These are phyloP conservation scores for Xestia rhomboidea DNA, from an alignment of 2,888 invertebrate genomes.

Conservation along the genomic window DNA sequence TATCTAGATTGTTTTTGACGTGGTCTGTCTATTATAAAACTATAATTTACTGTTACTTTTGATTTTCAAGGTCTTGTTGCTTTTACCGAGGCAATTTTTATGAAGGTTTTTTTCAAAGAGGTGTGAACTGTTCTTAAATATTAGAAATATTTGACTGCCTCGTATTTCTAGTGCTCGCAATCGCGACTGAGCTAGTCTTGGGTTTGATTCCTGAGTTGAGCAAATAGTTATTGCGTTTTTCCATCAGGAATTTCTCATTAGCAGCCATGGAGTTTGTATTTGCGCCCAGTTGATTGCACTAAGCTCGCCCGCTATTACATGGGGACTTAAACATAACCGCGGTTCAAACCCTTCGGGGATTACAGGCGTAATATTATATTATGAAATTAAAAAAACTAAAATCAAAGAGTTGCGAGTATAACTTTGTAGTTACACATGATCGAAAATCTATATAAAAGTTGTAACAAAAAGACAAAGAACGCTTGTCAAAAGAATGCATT, in stretches of 20 bases:
- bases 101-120: conserved; percentile 17
- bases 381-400: too few species aligned
- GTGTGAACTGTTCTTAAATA: not conserved
- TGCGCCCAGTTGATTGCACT: too few species aligned
- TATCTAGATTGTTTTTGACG: conserved; percentile 7
- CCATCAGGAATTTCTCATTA: not conserved
- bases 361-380: too few species aligned
- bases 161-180: not conserved
- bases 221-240: not conserved
- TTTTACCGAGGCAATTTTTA: not conserved
- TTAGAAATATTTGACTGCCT: not conserved
- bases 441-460: not conserved
- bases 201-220: not conserved
- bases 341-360: too few species aligned
- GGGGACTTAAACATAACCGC: too few species aligned
- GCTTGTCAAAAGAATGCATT: conserved; percentile 24
- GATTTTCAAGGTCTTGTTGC: conserved; percentile 1
- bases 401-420: too few species aligned
- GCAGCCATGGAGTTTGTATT: not conserved
- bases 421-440: not conserved
- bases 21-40: conserved; percentile 18
- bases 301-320: too few species aligned
- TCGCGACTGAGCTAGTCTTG: not conserved
- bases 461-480: conserved; percentile 31
- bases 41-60: conserved; percentile 35